Evolutionary conservation across 2,113 vertebrate genomes (phyloP).

Genomic region (Megaceryle maxima): DNA sequence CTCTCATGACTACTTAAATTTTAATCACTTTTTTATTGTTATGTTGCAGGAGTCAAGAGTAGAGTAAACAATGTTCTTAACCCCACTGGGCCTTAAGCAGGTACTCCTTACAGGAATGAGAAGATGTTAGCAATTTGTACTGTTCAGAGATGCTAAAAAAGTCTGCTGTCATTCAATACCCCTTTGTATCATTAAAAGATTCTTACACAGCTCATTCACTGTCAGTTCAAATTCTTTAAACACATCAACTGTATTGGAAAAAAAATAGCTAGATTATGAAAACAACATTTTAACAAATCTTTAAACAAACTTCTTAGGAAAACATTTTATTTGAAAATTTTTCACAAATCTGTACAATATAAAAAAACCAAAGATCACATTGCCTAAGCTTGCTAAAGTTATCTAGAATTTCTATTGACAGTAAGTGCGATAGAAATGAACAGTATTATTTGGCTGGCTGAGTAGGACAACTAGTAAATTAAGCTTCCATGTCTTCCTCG

Average conservation of each 20-base stretch:
- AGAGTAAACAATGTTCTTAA: slow-evolving; percentile 68
- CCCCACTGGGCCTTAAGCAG: slow-evolving; percentile 48
- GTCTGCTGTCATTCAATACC: slow-evolving; percentile 52
- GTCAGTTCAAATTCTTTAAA: slow-evolving; percentile 10
- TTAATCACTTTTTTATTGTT: slow-evolving; percentile 75
- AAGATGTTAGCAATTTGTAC: slow-evolving; percentile 51
- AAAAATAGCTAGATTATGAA: not conserved
- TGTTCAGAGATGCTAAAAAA: slow-evolving; percentile 46
- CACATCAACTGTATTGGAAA: slow-evolving; percentile 13
- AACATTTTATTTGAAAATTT: slow-evolving; percentile 4
- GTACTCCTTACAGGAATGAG: slow-evolving; percentile 13
- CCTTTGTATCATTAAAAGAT: not conserved
- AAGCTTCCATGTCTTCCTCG: slow-evolving; percentile 24
- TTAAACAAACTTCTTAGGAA: not conserved
- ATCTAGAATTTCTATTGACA: slow-evolving; percentile 31
- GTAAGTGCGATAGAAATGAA: slow-evolving; percentile 21
- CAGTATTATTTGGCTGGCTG: not conserved
- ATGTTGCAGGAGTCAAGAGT: slow-evolving; percentile 60
- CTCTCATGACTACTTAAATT: slow-evolving; percentile 72
- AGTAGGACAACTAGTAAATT: not conserved
- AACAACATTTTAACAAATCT: not conserved
- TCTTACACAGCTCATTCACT: slow-evolving; percentile 8
- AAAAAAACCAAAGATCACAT: not conserved
- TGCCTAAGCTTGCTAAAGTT: slow-evolving; percentile 24
- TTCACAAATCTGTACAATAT: not conserved